Conservation (phyloP, 2,113 vertebrate genomes). For the Lynx canadensis region DNA sequence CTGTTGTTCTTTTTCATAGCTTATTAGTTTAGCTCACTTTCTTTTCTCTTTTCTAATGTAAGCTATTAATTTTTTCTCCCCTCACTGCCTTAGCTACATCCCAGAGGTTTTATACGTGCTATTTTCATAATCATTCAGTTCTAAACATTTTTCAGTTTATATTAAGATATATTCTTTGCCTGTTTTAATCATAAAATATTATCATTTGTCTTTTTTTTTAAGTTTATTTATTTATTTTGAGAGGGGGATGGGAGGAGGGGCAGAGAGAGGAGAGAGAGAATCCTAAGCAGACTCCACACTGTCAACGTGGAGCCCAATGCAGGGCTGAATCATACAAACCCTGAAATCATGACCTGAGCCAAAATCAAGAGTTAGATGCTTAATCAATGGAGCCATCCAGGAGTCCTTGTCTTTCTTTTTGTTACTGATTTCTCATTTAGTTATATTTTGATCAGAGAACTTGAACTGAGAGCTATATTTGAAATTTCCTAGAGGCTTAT, state of each 20-base stretch:
- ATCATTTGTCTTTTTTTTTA: not conserved
- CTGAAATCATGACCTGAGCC: too few relatives aligned
- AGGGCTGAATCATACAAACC: too few relatives aligned
- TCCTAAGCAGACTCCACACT: too few relatives aligned
- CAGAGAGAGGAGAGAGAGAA: too few relatives aligned
- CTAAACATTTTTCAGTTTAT: constrained; percentile 22
- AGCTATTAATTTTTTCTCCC: not conserved
- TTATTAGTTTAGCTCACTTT: not conserved
- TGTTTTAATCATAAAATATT: not conserved
- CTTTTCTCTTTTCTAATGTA: not conserved
- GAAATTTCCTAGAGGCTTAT: not conserved
- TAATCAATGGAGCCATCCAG: too few relatives aligned
- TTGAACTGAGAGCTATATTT: not conserved
- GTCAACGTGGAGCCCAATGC: too few relatives aligned
- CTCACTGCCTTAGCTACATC: not conserved
- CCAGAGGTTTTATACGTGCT: not conserved
- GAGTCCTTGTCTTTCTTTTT: not conserved
- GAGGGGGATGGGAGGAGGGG: too few relatives aligned
- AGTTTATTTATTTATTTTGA: too few relatives aligned
- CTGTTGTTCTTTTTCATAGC: not conserved
- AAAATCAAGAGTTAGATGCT: too few relatives aligned
- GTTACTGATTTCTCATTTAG: constrained; percentile 7
- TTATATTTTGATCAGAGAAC: not conserved
- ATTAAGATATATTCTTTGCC: not conserved
- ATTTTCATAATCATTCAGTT: not conserved